A percentile compares a stretch with the other conserved stretches of the same genome.
phyloP scores from a whole-genome alignment of 2,113 vertebrate genomes.

The Myrmophylax atrothorax region DNA sequence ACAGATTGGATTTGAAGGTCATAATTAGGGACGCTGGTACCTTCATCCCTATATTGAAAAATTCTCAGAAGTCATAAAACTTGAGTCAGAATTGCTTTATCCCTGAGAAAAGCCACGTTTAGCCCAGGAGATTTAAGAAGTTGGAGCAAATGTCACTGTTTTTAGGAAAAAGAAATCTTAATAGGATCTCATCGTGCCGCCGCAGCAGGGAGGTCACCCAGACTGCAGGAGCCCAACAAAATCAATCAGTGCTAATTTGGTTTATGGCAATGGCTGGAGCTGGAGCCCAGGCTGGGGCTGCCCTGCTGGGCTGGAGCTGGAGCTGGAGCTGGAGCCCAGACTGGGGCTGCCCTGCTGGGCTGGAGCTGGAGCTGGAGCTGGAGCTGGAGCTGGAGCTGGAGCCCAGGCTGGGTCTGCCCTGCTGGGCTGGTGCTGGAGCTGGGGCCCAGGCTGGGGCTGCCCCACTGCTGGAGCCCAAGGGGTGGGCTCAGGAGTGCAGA shows the following conservation, averaged over 20 bases:
- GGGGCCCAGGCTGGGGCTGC: no score
- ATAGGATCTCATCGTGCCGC: not conserved
- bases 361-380: no score
- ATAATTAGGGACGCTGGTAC: not conserved
- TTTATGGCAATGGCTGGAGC: not conserved
- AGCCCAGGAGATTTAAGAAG: not conserved
- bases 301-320: not conserved
- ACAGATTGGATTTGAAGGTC: not conserved
- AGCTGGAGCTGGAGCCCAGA: no score
- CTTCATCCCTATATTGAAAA: not conserved
- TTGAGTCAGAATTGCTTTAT: not conserved
- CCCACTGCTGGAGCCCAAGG: no score
- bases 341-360: no score
- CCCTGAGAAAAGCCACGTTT: not conserved
- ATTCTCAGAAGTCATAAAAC: not conserved
- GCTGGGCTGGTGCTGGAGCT: no score
- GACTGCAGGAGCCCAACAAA: not conserved
- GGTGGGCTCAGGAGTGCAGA: no score
- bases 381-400: no score
- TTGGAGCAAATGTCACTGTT: not conserved
- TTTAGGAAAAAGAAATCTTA: not conserved
- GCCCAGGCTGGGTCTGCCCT: no score
- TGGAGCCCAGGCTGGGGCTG: not conserved
- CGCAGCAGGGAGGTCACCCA: not conserved
- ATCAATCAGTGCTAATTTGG: not conserved